Base-by-base conservation (phyloP, 2,888 invertebrate genomes). In the Glyphotaelius pellucidus region DNA sequence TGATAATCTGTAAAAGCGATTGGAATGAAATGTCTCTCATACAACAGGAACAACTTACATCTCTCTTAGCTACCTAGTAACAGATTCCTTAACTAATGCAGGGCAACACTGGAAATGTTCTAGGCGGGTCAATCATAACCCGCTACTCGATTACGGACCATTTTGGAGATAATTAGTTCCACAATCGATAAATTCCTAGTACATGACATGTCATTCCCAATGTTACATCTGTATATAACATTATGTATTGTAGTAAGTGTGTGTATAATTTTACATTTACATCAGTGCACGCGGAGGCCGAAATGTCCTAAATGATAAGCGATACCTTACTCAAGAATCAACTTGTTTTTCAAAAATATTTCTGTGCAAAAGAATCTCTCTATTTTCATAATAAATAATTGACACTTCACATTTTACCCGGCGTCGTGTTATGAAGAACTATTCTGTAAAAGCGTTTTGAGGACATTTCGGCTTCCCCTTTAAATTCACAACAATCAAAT, bases 11-110 rank as follows among this genome's bases (percentile, higher is more conserved):
- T 86, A 67, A 88, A 88, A 88, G 88, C 25, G 11, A 88, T 88
- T 88, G 88, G 88, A 88, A 88, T 88, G 88, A 88, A 88, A 67
- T 88, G 52, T 88, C 47, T 88, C 88, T 67, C 32, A 67, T 15
- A 88, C 52, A n/a, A 32, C 15, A 31, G n/a, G 25, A 42, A 67
- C 19, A 47, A 30, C 42, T 86, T 83, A 32, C 81, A 19, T 15
- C 38, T 85, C 38, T 42, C 86, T 86, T 42, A 86, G 42, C 42
- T 86, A 42, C 42, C 86, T 86, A 86, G 42, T 86, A 86, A 86
- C 86, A 86, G 31, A 67, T 83, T 35, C 5, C 35, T 83, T 83
- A 83, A 35, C 32, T 83, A 83, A 32, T 25, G 9, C 67, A n/a
- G 67, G n/a, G 9, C 67, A n/a, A 67, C 67, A 67, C 7, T 25